phyloP scores from a whole-genome alignment of 2,888 invertebrate species.

The Ornithoptera priamus region DNA sequence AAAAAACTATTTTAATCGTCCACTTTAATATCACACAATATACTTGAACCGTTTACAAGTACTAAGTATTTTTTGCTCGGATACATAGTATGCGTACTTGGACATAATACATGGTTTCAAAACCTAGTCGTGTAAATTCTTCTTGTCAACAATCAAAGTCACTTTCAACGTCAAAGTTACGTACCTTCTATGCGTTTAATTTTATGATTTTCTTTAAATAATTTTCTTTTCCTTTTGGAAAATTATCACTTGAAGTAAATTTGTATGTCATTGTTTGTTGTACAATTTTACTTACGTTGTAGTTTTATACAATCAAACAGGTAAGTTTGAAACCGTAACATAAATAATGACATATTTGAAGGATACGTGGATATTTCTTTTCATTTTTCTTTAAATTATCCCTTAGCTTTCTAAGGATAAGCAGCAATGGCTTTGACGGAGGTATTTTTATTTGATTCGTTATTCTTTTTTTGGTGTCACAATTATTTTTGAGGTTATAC shows the following conservation, averaged over 20 bases:
- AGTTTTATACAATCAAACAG: neutral
- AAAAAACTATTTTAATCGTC: too few relatives aligned
- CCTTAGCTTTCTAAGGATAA: conserved; percentile 60
- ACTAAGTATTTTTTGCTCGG: too few relatives aligned
- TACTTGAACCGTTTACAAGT: too few relatives aligned
- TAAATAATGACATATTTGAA: neutral
- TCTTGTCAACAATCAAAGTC: conserved; percentile 12
- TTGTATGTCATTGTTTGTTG: neutral
- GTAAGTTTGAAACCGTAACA: conserved; percentile 7
- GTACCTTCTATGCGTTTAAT: neutral
- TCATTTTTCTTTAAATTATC: conserved; percentile 38
- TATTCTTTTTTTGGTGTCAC: conserved; percentile 41
- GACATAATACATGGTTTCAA: too few relatives aligned
- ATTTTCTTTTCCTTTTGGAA: neutral
- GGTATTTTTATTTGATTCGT: conserved; percentile 44
- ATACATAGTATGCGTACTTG: too few relatives aligned
- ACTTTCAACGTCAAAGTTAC: conserved; percentile 7
- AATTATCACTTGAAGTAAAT: neutral
- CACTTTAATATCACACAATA: too few relatives aligned
- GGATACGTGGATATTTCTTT: neutral
- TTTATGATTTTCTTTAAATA: conserved; percentile 5
- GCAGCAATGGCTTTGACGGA: conserved; percentile 57
- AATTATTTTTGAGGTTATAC: conserved; percentile 49
- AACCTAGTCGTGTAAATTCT: neutral
- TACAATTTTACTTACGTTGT: neutral